Evolutionary conservation across 1,140 invertebrate species (phyloP).

Genomic region (Eubasilissa regina): DNA sequence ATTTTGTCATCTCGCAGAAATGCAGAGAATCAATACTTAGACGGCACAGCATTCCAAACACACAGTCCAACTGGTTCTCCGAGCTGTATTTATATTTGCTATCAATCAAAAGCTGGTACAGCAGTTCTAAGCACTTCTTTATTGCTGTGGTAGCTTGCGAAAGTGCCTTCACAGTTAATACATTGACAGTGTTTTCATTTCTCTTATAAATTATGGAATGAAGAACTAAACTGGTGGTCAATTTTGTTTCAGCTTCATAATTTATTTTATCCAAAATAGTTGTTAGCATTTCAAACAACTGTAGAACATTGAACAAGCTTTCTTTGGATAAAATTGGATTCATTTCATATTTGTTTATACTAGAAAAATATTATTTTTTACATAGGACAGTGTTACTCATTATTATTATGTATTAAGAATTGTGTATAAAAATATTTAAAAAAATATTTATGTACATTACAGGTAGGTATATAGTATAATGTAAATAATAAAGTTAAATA

Average conservation of each 20-base stretch:
- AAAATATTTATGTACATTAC: no score
- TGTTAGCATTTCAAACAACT: slow-evolving; percentile 49
- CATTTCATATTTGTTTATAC: slow-evolving; percentile 41
- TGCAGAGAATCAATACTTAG: slow-evolving; percentile 40
- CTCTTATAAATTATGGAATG: slow-evolving; percentile 46
- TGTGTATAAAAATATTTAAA: no score
- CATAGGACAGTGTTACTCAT: not conserved
- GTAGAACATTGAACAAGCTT: slow-evolving; percentile 49
- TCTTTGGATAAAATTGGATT: slow-evolving; percentile 43
- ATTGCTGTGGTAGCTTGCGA: not conserved
- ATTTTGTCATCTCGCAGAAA: slow-evolving; percentile 20
- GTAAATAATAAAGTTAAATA: no score
- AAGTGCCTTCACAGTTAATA: slow-evolving; percentile 40
- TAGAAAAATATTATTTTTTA: slow-evolving; percentile 39
- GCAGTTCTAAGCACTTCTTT: slow-evolving; percentile 31
- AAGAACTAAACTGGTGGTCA: slow-evolving; percentile 45
- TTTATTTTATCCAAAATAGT: slow-evolving; percentile 40
- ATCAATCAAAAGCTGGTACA: slow-evolving; percentile 38
- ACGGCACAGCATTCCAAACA: slow-evolving; percentile 45
- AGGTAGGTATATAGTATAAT: not conserved
- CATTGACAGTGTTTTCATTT: not conserved
- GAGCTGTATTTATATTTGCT: slow-evolving; percentile 29
- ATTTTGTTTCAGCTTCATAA: slow-evolving; percentile 40
- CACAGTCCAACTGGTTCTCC: slow-evolving; percentile 29
- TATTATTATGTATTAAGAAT: not conserved